phyloP scores from a whole-genome alignment of 1,140 invertebrate species.

The Carcinoscorpius rotundicauda region DNA sequence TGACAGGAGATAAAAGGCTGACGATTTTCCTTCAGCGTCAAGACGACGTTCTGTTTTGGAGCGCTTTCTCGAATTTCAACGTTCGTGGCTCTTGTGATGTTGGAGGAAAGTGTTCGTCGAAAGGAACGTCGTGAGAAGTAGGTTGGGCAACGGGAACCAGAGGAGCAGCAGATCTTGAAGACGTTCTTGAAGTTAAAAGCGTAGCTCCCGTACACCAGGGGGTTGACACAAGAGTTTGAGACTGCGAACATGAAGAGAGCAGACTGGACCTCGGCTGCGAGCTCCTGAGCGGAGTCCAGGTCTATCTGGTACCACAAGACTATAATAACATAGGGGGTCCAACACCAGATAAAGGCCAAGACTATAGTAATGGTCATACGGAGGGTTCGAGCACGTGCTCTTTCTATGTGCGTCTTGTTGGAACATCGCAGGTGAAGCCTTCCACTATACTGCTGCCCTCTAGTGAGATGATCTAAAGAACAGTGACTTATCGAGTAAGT shows the following conservation, averaged over 20 bases:
- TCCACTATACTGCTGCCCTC: slow-evolving; percentile 20
- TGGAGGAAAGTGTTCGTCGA: no score
- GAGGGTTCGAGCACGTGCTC: slow-evolving; percentile 44
- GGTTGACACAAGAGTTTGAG: slow-evolving; percentile 62
- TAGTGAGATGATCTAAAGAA: neutral
- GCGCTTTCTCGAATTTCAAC: no score
- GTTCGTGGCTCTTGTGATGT: no score
- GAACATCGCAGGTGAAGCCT: slow-evolving; percentile 44
- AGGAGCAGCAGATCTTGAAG: slow-evolving; percentile 1
- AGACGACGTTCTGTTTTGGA: no score
- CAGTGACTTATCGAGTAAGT: no score
- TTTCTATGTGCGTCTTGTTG: slow-evolving; percentile 47
- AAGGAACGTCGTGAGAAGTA: no score
- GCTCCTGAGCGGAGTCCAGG: slow-evolving; percentile 21
- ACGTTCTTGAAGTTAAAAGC: slow-evolving; percentile 23
- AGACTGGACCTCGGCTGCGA: slow-evolving; percentile 46
- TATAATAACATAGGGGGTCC: slow-evolving; percentile 65
- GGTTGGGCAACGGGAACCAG: no score
- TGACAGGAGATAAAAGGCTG: no score
- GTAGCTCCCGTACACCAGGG: slow-evolving; percentile 62
- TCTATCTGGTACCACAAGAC: slow-evolving; percentile 47
- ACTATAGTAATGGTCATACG: slow-evolving; percentile 75
- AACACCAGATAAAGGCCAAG: slow-evolving; percentile 60
- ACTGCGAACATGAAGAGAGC: slow-evolving; percentile 51
- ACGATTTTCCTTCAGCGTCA: no score